A percentile compares a stretch with the other conserved stretches of the same genome.
Conservation (phyloP, 2,888 invertebrate species). For the Agrotis exclamationis region DNA sequence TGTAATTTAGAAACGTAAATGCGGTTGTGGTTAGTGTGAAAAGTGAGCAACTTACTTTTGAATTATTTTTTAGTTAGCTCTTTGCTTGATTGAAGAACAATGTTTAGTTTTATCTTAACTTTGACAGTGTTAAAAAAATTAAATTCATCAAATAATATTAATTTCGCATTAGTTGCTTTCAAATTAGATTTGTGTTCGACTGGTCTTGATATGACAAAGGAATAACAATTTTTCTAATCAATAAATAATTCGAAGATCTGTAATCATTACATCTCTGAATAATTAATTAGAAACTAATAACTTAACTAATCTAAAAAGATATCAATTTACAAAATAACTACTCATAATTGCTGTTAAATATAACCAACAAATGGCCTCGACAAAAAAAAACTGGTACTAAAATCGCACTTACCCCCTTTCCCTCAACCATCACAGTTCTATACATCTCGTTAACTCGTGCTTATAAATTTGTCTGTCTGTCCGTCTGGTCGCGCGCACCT, state of each 20-base stretch:
- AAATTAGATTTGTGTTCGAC: background rate
- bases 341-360: background rate
- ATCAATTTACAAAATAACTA: too few relatives aligned
- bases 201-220: background rate
- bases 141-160: too few relatives aligned
- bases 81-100: too few relatives aligned
- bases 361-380: background rate
- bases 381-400: background rate
- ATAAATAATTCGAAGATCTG: too few relatives aligned
- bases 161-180: too few relatives aligned
- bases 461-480: conserved; percentile 86
- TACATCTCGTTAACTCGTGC: conserved; percentile 84
- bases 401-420: conserved; percentile 61
- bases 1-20: background rate
- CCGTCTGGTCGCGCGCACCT: conserved; percentile 69
- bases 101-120: too few relatives aligned
- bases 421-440: conserved; percentile 35
- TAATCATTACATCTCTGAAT: too few relatives aligned
- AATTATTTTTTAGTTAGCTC: background rate
- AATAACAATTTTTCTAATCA: too few relatives aligned
- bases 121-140: too few relatives aligned
- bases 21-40: background rate
- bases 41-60: background rate
- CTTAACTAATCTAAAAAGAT: too few relatives aligned
- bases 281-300: too few relatives aligned